Base-by-base conservation (phyloP, 2,797 vertebrate genomes). In the Lerista edwardsae region DNA sequence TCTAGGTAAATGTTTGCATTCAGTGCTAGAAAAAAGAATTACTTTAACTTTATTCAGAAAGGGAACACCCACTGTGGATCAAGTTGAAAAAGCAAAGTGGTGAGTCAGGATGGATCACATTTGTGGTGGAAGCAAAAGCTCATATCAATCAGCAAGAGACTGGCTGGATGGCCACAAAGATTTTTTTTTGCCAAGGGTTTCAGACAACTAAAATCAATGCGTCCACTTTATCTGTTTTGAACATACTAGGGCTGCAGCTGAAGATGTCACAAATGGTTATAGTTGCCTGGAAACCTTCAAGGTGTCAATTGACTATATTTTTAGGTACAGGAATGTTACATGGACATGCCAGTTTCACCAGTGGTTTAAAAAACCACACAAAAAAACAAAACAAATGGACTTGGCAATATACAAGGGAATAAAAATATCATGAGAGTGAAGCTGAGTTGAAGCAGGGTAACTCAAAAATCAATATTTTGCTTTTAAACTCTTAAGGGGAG, bases 401-500 rank as follows among this genome's bases (percentile, higher is more conserved):
- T 93, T 92, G 91, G 92, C 95, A 96, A 93, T 93, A 96, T 96
- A 94, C 94, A 95, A 96, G 96, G 96, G 96, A 97, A 96, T 96
- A 96, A 95, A 96, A 96, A 94, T 94, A 96, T 84, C 95, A 95
- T 92, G 94, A 96, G 94, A 96, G 96, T 87, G 92, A 94, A 95
- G 96, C 95, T 94, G 96, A 96, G 95, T 95, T 96, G 96, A 97
- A 97, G 96, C 94, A 94, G 96, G 96, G 96, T 96, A 96, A 96
- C 94, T 97, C 95, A 96, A 97, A n/a, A 97, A 97, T 98, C 97
- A 97, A 97, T 97, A 97, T 95, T 96, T 97, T 96, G 97, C 97
- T 98, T 98, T 98, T 97, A 98, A 97, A 97, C 95, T 96, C 96
- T 96, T 97, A 96, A 95, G 92, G 93, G 91, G 93, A 96, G 94